phyloP scores from a whole-genome alignment of 2,113 vertebrate species.

The Tyto alba region DNA sequence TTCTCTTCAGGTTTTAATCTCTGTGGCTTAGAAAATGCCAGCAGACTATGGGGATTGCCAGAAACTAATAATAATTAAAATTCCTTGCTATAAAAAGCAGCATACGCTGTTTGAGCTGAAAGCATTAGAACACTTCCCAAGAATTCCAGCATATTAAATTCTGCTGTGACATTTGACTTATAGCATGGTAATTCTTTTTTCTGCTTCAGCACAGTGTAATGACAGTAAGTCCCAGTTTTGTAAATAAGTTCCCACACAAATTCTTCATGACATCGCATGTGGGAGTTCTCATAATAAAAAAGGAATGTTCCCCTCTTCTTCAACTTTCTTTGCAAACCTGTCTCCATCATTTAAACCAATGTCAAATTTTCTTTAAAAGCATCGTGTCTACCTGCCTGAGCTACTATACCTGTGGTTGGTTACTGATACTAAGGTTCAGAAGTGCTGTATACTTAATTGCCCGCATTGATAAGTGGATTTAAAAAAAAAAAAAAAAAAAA shows the following conservation, averaged over 20 bases:
- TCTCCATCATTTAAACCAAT: not conserved
- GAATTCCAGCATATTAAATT: slow-evolving; percentile 52
- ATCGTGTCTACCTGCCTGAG: not conserved
- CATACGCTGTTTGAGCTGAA: not conserved
- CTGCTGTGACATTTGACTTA: slow-evolving; percentile 58
- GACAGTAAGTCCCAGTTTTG: slow-evolving; percentile 25
- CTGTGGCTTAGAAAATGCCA: slow-evolving; percentile 13
- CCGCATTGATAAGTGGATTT: not conserved
- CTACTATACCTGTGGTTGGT: not conserved
- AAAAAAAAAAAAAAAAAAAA: not conserved
- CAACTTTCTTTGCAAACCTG: not conserved
- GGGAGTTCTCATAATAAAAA: slow-evolving; percentile 52
- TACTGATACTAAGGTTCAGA: not conserved
- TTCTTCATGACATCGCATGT: slow-evolving; percentile 47
- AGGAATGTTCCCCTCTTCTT: slow-evolving; percentile 53
- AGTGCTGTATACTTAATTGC: not conserved
- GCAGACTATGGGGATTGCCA: slow-evolving; percentile 33
- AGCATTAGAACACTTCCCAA: slow-evolving; percentile 38
- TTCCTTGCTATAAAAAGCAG: slow-evolving; percentile 41
- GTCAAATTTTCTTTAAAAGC: not conserved
- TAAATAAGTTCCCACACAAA: slow-evolving; percentile 71
- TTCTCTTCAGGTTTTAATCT: slow-evolving; percentile 48
- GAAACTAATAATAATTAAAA: slow-evolving; percentile 51
- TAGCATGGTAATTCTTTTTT: slow-evolving; percentile 21
- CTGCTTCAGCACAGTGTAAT: not conserved